phyloP scores from a whole-genome alignment of 2,113 vertebrate species.

The Gambusia holbrooki region DNA sequence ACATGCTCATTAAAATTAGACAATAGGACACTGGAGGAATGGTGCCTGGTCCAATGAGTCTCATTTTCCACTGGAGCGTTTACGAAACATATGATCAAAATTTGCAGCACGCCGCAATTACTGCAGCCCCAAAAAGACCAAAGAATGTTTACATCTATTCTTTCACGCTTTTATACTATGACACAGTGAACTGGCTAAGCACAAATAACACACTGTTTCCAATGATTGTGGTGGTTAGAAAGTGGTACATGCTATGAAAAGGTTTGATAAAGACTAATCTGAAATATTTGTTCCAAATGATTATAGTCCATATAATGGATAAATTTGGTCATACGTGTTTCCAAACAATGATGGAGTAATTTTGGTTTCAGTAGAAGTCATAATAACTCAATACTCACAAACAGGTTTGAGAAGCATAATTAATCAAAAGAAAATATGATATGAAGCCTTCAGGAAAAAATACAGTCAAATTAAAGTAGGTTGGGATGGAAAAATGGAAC shows the following conservation, averaged over 20 bases:
- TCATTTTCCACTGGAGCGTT: not conserved
- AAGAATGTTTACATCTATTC: not conserved
- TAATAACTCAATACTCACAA: not conserved
- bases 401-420: not conserved
- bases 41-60: not conserved
- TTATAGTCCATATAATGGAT: not conserved
- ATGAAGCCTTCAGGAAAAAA: not conserved
- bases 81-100: too few species aligned
- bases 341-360: not conserved
- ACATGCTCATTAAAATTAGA: not conserved
- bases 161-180: not conserved
- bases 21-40: not conserved
- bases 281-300: not conserved
- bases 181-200: not conserved
- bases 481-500: too few species aligned
- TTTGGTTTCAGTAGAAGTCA: not conserved
- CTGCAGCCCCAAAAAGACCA: not conserved
- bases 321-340: not conserved
- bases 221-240: not conserved
- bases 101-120: not conserved
- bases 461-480: too few species aligned
- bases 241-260: not conserved
- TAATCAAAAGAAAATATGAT: not conserved
- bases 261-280: not conserved
- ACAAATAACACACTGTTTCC: not conserved